phyloP scores from a whole-genome alignment of 2,888 invertebrate genomes.

The Thelaira solivaga region DNA sequence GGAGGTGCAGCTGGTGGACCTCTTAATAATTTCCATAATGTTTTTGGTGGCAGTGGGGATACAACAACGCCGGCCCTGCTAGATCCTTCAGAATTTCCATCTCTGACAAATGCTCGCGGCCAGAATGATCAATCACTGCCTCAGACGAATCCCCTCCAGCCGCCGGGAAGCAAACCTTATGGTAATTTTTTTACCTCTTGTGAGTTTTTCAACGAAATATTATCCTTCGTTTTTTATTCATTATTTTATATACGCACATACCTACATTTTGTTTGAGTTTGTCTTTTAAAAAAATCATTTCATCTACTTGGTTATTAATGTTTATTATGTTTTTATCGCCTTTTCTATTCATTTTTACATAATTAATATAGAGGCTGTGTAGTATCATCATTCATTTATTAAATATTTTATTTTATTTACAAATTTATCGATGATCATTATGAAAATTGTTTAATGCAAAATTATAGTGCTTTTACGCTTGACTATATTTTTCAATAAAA shows the following conservation, averaged over 20 bases:
- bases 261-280: conserved; percentile 60
- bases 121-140: conserved; percentile 88
- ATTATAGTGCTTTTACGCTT: no score
- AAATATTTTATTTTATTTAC: no score
- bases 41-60: conserved; percentile 87
- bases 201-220: conserved; percentile 75
- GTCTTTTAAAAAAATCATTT: conserved; percentile 52
- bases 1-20: conserved; percentile 81
- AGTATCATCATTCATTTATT: no score
- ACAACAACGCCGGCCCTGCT: conserved; percentile 90
- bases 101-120: conserved; percentile 89
- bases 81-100: conserved; percentile 95
- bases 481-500: no score
- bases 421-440: no score
- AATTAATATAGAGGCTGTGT: no score
- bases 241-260: conserved; percentile 55
- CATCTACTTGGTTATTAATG: conserved; percentile 19
- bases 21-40: conserved; percentile 88
- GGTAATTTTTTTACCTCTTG: conserved; percentile 81
- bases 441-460: no score
- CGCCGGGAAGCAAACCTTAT: conserved; percentile 95
- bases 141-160: conserved; percentile 89
- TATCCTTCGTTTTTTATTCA: conserved; percentile 63
- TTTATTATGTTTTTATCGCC: background rate
- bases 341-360: background rate